Conservation (phyloP, 2,113 vertebrate genomes). For the Muntiacus muntjak region DNA sequence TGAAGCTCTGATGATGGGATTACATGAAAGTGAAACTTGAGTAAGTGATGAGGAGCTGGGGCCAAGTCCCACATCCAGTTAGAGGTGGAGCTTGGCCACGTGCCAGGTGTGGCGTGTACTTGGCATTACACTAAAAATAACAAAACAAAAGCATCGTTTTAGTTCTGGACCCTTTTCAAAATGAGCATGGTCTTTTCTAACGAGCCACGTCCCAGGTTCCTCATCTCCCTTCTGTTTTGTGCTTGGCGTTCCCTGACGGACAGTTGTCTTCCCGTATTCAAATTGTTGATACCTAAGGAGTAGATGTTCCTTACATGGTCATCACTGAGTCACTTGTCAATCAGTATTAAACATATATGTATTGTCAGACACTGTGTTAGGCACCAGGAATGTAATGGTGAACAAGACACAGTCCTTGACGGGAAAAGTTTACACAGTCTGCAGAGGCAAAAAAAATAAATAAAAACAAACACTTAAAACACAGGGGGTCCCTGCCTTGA, state of each 20-base stretch:
- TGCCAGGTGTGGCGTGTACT: no score
- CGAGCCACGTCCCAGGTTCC: neutral
- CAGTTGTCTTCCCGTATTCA: neutral
- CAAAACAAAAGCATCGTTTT: neutral
- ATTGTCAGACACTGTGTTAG: neutral
- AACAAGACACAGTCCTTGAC: neutral
- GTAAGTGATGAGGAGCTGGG: neutral
- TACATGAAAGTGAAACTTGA: neutral
- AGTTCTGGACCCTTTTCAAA: neutral
- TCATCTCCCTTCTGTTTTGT: neutral
- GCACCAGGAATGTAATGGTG: neutral
- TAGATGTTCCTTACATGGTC: fast-evolving
- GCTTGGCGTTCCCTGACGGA: neutral
- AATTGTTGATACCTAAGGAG: neutral
- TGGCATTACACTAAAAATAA: neutral
- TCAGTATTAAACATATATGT: neutral
- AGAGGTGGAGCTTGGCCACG: neutral
- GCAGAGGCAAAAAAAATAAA: neutral
- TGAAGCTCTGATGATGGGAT: neutral
- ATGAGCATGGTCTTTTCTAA: neutral
- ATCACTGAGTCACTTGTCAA: neutral
- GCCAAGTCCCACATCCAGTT: neutral
- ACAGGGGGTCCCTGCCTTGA: neutral
- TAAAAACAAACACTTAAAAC: neutral
- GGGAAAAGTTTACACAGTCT: neutral